Base-by-base conservation (phyloP, 2,888 invertebrate genomes). In the Gnatocerus cornutus region DNA sequence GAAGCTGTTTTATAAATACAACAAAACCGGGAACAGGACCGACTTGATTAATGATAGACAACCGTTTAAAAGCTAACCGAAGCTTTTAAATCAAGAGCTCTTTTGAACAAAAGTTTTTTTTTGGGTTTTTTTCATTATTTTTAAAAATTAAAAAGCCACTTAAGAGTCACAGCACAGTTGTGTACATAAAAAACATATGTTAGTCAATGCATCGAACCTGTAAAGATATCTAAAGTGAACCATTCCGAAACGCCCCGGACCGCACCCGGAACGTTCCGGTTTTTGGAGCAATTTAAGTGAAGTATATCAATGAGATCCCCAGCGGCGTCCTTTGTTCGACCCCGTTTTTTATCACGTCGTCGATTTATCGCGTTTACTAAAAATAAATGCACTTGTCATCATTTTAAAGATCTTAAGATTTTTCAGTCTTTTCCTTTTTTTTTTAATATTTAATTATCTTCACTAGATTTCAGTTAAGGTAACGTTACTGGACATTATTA, bases 91-190 rank as follows among this genome's bases (percentile, higher is more conserved):
- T 80, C 78, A 76, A 82, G 78, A 82, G 82, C 81, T 78, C 78
- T 80, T 75, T 79, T 73, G 78, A 81, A 81, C 79, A 78, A 76
- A 80, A 78, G 68, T 80, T 79, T 81, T 81, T 81, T 81, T 82
- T 78, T 73, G 67, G 72, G 77, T 74, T 76, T 77, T 76, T 76
- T 80, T 78, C 74, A 70, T 76, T 81, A 79, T 82, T 82, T 84
- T 84, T 85, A 85, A 83, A 85, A 86, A 86, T 85, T 85, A 86
- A 86, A 87, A 87, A 87, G 86, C 86, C 87, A 87, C 87, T 87
- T 86, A 85, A 85, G 84, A 86, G 85, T 87, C 87, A 87, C 87
- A 87, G 87, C 87, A 86, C 87, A 86, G 86, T 86, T 86, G 85
- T 86, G 85, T 86, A 86, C 86, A 86, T 84, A 83, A 83, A 83